Percentiles rank a stretch among this genome's conserved stretches.
Evolutionary conservation across 2,797 vertebrate genomes (phyloP).

Genomic region (Brachyalestes nurse): DNA sequence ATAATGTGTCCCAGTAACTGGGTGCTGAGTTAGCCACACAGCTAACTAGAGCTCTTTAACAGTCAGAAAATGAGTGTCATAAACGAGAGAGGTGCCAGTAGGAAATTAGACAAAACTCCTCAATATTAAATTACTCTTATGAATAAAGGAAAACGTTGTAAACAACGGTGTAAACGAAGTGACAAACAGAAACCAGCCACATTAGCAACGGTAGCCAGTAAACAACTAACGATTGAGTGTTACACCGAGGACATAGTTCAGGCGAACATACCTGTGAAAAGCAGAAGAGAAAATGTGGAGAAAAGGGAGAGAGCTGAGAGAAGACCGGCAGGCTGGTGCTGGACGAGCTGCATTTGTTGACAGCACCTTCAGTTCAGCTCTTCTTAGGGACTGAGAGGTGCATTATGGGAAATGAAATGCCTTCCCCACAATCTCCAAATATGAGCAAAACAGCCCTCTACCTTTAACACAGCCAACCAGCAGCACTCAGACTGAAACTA

Average conservation of each 20-base stretch:
- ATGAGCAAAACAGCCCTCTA: slow-evolving; percentile 75
- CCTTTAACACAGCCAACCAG: not conserved
- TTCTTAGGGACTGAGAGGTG: slow-evolving; percentile 63
- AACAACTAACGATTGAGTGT: not conserved
- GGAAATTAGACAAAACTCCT: not conserved
- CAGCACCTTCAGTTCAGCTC: slow-evolving; percentile 36
- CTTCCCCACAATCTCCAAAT: slow-evolving; percentile 81
- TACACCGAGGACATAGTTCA: too few species aligned
- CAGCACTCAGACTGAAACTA: not conserved
- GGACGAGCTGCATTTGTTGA: slow-evolving; percentile 11
- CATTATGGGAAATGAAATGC: slow-evolving; percentile 91
- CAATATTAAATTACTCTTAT: not conserved
- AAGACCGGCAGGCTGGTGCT: not conserved
- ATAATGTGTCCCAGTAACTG: too few species aligned
- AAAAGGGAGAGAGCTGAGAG: too few species aligned
- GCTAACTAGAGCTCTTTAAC: too few species aligned
- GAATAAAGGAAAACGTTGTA: not conserved
- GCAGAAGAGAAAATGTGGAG: too few species aligned
- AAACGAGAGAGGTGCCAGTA: not conserved
- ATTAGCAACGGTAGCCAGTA: not conserved
- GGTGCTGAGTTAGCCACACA: too few species aligned
- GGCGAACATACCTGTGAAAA: not conserved
- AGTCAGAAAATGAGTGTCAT: too few species aligned
- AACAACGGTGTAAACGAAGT: slow-evolving; percentile 15
- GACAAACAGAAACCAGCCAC: not conserved